Percentiles rank a stretch among this genome's conserved stretches.
These are phyloP conservation scores for Meles meles DNA, from an alignment of 2,113 vertebrate species.

Conservation along the genomic window DNA sequence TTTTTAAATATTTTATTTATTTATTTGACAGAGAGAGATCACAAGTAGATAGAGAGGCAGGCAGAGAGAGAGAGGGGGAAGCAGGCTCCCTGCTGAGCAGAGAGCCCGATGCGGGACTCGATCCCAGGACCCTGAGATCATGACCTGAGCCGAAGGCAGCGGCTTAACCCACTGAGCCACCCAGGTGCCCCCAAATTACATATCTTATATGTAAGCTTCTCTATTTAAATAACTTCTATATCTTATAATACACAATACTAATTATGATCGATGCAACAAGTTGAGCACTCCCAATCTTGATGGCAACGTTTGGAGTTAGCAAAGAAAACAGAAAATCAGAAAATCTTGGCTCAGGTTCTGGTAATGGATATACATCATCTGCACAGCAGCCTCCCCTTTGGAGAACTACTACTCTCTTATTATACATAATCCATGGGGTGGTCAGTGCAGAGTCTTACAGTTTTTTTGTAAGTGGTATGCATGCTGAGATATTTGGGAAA, in stretches of 20 bases:
- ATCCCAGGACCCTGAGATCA: too few relatives aligned
- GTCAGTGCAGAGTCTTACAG: background rate
- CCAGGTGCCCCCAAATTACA: background rate
- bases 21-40: too few relatives aligned
- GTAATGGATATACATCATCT: background rate
- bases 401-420: background rate
- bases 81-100: too few relatives aligned
- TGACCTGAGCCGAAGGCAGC: too few relatives aligned
- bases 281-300: background rate
- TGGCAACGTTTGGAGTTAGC: background rate
- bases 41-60: too few relatives aligned
- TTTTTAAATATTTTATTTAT: too few relatives aligned
- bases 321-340: background rate
- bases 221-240: background rate
- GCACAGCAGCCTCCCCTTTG: background rate
- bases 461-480: background rate
- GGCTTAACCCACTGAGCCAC: too few relatives aligned
- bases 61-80: too few relatives aligned
- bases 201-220: background rate
- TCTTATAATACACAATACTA: background rate
- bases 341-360: background rate
- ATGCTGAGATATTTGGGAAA: background rate
- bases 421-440: background rate
- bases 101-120: too few relatives aligned
- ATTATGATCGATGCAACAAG: background rate